Evolutionary conservation across 1,140 invertebrate species (phyloP).

Genomic region (Trichomalopsis sarcophagae): DNA sequence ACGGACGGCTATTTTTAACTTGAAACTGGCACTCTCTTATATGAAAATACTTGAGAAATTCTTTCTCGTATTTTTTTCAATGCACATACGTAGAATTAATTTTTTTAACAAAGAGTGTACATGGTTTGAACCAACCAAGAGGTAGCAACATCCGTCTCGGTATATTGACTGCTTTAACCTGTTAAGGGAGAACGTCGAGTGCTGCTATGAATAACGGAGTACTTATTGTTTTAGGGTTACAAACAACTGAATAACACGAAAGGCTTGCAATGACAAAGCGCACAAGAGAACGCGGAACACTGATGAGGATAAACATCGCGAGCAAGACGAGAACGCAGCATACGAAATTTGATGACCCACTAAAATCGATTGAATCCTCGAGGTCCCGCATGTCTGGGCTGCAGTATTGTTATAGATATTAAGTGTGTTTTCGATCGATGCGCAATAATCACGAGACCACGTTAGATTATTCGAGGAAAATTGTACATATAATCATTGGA

Average conservation of each 20-base stretch:
- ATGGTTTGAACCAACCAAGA: background rate
- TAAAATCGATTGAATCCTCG: slow-evolving; percentile 18
- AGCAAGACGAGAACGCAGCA: background rate
- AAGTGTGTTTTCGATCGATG: slow-evolving; percentile 17
- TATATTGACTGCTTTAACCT: background rate
- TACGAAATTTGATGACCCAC: background rate
- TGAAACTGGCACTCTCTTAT: background rate
- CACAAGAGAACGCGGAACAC: slow-evolving; percentile 8
- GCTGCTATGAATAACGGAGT: slow-evolving; percentile 7
- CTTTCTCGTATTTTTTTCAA: too few relatives aligned
- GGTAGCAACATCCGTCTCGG: background rate
- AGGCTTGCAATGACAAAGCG: slow-evolving; percentile 46
- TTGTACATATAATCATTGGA: slow-evolving; percentile 43
- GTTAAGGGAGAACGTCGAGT: background rate
- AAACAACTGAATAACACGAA: slow-evolving; percentile 44
- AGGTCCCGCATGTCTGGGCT: slow-evolving; percentile 10
- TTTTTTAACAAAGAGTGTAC: too few relatives aligned
- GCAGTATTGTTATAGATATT: slow-evolving; percentile 32
- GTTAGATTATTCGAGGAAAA: background rate
- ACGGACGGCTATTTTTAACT: slow-evolving; percentile 1
- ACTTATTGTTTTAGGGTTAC: slow-evolving; percentile 47
- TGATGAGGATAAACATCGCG: slow-evolving; percentile 15
- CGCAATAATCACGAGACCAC: background rate
- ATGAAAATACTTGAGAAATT: background rate
- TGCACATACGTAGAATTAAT: too few relatives aligned